Base-by-base conservation (phyloP, 2,113 vertebrate species). In the Murina feae region DNA sequence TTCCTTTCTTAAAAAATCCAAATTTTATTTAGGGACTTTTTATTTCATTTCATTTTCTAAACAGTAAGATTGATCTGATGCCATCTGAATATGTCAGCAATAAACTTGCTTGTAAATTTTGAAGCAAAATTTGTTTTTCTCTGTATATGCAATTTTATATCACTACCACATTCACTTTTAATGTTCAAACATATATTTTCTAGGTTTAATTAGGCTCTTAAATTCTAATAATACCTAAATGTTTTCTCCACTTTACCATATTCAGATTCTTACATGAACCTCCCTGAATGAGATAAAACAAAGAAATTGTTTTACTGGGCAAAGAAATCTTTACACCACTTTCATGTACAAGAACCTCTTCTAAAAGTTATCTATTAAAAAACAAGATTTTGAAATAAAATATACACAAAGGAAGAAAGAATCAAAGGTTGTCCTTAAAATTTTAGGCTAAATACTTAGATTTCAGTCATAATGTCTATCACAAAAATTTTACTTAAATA, bases 361-460 rank as follows among this genome's bases (percentile, higher is more conserved):
- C 63, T 92, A 84, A 92, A 55, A n/a, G 30, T 93, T 90, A 82
- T 76, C 32, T 58, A 86, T 69, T 68, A 37, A 96, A 37, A 65
- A 30, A 49, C 32, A 88, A 96, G 35, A 35, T 69, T 83, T 76
- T 79, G 32, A 95, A 82, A 58, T 72, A 82, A 76, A 88, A 89
- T 8, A 39, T 18, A 86, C 1, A 66, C 13, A 78, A 17, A 35
- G 21, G 11, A 53, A n/a, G 16, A 8, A 32, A 49, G 18, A 0
- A 21, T 47, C 16, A 90, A 11, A 90, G 23, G 25, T 30, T 85
- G 63, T 35, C 9, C 20, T 68, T 89, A 65, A 37, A 76, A 86
- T 32, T 90, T n/a, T 79, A 44, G 18, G 12, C 35, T 91, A 32
- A 83, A 47, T 74, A 75, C 20, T 58, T 55, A 12, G 11, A 5